phyloP scores from a whole-genome alignment of 2,888 invertebrate species.

The Rhagium mordax region DNA sequence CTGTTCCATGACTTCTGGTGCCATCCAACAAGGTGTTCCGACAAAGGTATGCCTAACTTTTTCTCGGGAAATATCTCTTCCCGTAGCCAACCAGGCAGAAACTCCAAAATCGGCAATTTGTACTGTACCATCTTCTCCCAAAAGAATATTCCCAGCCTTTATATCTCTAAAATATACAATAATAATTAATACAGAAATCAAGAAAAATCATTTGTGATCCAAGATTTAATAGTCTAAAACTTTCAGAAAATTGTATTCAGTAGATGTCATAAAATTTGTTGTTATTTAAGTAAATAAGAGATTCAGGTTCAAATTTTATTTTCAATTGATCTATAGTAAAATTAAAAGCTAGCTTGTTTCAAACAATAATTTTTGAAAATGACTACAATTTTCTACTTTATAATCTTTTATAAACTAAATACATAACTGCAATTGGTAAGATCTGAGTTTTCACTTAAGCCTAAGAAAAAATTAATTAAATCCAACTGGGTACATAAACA shows the following conservation, averaged over 20 bases:
- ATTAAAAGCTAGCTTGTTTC: no score
- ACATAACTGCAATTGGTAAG: no score
- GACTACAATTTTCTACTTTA: no score
- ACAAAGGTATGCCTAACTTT: slow-evolving; percentile 98
- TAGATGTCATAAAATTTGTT: no score
- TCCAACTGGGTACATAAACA: neutral
- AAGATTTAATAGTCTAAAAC: neutral
- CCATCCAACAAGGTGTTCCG: slow-evolving; percentile 99
- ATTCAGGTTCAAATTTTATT: no score
- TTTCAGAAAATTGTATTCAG: no score
- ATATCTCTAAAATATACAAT: slow-evolving; percentile 80
- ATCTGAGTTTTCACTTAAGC: no score
- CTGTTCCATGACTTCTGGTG: slow-evolving; percentile 99
- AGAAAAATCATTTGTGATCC: neutral
- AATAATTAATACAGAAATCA: neutral
- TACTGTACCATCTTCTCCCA: slow-evolving; percentile 97
- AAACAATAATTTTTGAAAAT: no score
- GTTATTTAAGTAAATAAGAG: no score
- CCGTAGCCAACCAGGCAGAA: slow-evolving; percentile 96
- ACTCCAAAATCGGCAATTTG: slow-evolving; percentile 99
- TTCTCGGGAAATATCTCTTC: slow-evolving; percentile 92
- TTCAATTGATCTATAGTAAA: no score
- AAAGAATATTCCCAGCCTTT: slow-evolving; percentile 97
- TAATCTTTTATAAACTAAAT: no score
- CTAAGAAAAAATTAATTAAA: neutral